Evolutionary conservation across 2,113 vertebrate species (phyloP).

Genomic region (Mesitornis unicolor): DNA sequence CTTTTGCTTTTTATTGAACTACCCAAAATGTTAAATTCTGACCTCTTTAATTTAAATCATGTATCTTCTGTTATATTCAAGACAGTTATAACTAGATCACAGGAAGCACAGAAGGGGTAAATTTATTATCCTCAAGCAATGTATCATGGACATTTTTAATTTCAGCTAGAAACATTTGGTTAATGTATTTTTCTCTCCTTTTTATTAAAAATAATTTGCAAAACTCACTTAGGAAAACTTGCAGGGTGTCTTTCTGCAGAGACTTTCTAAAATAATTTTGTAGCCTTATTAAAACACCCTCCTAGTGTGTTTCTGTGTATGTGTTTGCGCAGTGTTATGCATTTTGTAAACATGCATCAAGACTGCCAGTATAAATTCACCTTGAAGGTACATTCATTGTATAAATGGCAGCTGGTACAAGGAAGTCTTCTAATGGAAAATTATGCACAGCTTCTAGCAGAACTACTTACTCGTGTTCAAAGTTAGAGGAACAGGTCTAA

Average conservation of each 20-base stretch:
- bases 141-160: conserved; percentile 36
- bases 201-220: background rate
- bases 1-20: background rate
- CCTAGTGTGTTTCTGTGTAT: background rate
- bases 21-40: background rate
- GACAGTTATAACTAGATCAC: conserved; percentile 12
- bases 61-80: conserved; percentile 11
- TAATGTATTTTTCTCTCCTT: conserved; percentile 18
- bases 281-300: conserved; percentile 4
- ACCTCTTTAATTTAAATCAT: conserved; percentile 11
- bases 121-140: conserved; percentile 41
- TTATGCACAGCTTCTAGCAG: background rate
- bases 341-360: conserved; percentile 7
- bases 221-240: background rate
- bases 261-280: background rate
- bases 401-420: background rate
- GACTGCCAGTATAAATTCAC: background rate
- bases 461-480: background rate
- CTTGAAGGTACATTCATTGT: background rate
- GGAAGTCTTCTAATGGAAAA: background rate
- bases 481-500: background rate
- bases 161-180: background rate
- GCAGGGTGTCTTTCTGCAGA: background rate
- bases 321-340: background rate
- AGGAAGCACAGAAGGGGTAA: conserved; percentile 9